These are phyloP conservation scores for Ips nitidus DNA, from an alignment of 1,140 invertebrate species.

Conservation along the genomic window DNA sequence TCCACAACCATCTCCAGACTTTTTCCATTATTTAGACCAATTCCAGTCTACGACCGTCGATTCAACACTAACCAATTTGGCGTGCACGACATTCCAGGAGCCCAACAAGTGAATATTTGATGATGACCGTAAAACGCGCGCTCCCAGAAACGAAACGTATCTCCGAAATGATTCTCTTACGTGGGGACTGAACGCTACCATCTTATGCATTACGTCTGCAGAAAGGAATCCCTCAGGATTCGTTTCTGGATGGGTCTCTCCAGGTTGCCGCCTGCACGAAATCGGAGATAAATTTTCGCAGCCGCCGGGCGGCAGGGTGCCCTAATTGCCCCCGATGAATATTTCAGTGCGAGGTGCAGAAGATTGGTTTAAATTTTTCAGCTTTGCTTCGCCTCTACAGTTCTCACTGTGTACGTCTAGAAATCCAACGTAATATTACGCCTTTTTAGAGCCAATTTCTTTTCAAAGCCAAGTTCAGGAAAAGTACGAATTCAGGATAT, in stretches of 20 bases:
- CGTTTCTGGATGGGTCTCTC: conserved; percentile 14
- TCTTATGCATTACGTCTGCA: conserved; percentile 26
- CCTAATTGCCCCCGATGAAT: conserved; percentile 16
- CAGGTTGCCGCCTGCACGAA: conserved; percentile 3
- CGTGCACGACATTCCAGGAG: neutral
- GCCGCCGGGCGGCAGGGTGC: neutral
- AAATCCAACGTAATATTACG: neutral
- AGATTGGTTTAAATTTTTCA: conserved; percentile 21
- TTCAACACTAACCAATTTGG: neutral
- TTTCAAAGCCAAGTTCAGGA: no score
- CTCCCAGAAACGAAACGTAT: conserved; percentile 19
- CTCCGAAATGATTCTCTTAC: conserved; percentile 10
- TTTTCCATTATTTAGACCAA: neutral
- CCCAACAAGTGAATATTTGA: conserved; percentile 18
- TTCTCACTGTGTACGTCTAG: neutral
- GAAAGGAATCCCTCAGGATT: conserved; percentile 20
- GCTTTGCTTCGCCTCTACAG: neutral
- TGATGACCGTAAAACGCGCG: conserved; percentile 8
- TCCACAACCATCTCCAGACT: neutral
- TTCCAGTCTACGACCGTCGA: neutral
- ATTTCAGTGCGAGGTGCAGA: conserved; percentile 1
- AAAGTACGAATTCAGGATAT: no score
- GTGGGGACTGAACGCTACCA: conserved; percentile 20
- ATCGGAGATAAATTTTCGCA: conserved; percentile 21
- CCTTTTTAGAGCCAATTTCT: neutral